Evolutionary conservation across 2,797 vertebrate genomes (phyloP).

Genomic region (Gallinago stenura): DNA sequence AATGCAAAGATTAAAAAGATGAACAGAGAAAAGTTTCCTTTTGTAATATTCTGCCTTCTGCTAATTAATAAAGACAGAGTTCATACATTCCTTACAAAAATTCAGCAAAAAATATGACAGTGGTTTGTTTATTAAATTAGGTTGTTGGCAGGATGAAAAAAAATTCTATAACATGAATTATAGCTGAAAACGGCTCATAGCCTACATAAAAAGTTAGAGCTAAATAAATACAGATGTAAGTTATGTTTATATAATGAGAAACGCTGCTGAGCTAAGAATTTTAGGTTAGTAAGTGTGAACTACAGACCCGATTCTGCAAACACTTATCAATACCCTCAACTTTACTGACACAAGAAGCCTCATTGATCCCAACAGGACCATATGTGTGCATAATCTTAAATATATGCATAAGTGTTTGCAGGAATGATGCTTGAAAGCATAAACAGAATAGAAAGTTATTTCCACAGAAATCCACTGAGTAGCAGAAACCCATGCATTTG

Average conservation of each 20-base stretch:
- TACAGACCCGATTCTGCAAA: constrained; percentile 68
- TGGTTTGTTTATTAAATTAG: constrained; percentile 77
- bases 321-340: constrained; percentile 68
- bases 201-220: constrained; percentile 72
- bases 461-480: constrained; percentile 32
- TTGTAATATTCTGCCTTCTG: constrained; percentile 50
- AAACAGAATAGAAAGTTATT: constrained; percentile 53
- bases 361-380: constrained; percentile 60
- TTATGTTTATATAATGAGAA: constrained; percentile 76
- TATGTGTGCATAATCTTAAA: constrained; percentile 63
- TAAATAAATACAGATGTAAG: constrained; percentile 80
- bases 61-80: constrained; percentile 80
- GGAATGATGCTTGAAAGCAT: constrained; percentile 44
- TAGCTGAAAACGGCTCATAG: constrained; percentile 61
- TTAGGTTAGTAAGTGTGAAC: constrained; percentile 75
- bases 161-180: constrained; percentile 69
- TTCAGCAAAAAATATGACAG: constrained; percentile 68
- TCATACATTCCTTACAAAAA: constrained; percentile 65
- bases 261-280: constrained; percentile 76
- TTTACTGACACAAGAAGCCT: constrained; percentile 64
- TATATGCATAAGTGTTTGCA: constrained; percentile 54
- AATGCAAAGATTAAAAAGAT: constrained; percentile 59
- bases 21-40: constrained; percentile 50
- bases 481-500: constrained; percentile 19
- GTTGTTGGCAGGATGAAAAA: constrained; percentile 71